These are phyloP conservation scores for Lepidurus apus DNA, from an alignment of 1,140 invertebrate species.

Conservation along the genomic window DNA sequence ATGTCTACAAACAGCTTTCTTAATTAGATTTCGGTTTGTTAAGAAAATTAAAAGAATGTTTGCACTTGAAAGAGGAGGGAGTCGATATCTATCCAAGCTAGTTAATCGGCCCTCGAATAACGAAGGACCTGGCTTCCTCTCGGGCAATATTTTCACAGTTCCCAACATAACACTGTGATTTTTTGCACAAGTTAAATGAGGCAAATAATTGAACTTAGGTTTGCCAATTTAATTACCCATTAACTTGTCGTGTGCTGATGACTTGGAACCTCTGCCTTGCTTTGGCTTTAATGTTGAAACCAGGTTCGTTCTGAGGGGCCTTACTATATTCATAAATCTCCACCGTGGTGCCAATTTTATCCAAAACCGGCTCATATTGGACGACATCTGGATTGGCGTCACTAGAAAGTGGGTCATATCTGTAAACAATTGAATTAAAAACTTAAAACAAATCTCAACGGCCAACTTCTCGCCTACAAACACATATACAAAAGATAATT, in stretches of 20 bases:
- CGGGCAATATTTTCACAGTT: constrained; percentile 60
- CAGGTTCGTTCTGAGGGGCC: constrained; percentile 41
- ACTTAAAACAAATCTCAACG: neutral
- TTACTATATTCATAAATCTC: constrained; percentile 61
- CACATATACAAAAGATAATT: constrained; percentile 29
- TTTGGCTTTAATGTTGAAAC: constrained; percentile 55
- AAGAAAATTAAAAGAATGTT: neutral
- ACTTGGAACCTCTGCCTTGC: constrained; percentile 62
- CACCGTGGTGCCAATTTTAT: constrained; percentile 60
- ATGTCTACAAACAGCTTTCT: neutral
- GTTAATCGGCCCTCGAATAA: constrained; percentile 48
- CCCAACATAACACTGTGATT: constrained; percentile 46
- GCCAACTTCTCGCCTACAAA: constrained; percentile 29
- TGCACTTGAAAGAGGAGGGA: constrained; percentile 15
- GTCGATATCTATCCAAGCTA: constrained; percentile 46
- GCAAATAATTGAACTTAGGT: neutral
- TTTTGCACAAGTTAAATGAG: constrained; percentile 30
- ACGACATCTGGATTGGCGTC: constrained; percentile 32
- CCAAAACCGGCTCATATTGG: constrained; percentile 37
- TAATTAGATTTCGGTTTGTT: no score
- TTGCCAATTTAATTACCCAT: constrained; percentile 46
- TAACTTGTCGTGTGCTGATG: constrained; percentile 47
- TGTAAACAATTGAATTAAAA: neutral
- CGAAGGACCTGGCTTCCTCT: constrained; percentile 51
- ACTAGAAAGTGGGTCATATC: constrained; percentile 13